These are phyloP conservation scores for Andricus quercusramuli DNA, from an alignment of 2,888 invertebrate genomes.

Conservation along the genomic window DNA sequence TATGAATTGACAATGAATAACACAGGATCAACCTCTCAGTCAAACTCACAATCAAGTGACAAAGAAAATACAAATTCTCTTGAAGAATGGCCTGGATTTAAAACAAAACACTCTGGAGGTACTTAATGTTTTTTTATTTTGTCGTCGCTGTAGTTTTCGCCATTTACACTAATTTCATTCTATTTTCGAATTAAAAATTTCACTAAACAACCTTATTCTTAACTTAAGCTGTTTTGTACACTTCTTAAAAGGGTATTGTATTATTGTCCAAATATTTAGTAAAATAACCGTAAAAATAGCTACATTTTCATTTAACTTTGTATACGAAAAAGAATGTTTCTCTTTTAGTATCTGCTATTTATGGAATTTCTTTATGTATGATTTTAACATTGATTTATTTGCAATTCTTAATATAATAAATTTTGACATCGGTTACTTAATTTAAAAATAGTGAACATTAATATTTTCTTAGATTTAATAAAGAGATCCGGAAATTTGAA, in stretches of 20 bases:
- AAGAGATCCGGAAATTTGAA: not conserved
- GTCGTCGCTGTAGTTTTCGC: too few species aligned
- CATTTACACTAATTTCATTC: not conserved
- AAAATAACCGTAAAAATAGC: too few species aligned
- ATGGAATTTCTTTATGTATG: too few species aligned
- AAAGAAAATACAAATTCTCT: not conserved
- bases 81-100: slow-evolving; percentile 1
- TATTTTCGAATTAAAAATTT: not conserved
- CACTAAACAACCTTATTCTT: not conserved
- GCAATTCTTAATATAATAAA: too few species aligned
- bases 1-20: not conserved
- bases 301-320: too few species aligned
- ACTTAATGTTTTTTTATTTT: not conserved
- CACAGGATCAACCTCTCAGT: not conserved
- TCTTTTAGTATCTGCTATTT: too few species aligned
- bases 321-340: too few species aligned
- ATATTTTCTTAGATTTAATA: not conserved
- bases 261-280: too few species aligned
- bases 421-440: too few species aligned
- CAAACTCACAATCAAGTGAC: not conserved
- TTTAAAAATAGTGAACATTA: not conserved
- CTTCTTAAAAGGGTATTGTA: too few species aligned
- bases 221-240: too few species aligned
- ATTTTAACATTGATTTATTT: too few species aligned
- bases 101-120: not conserved